A percentile compares a stretch with the other conserved stretches of the same genome.
phyloP scores from a whole-genome alignment of 1,140 invertebrate genomes.

The Calephelis nemesis region DNA sequence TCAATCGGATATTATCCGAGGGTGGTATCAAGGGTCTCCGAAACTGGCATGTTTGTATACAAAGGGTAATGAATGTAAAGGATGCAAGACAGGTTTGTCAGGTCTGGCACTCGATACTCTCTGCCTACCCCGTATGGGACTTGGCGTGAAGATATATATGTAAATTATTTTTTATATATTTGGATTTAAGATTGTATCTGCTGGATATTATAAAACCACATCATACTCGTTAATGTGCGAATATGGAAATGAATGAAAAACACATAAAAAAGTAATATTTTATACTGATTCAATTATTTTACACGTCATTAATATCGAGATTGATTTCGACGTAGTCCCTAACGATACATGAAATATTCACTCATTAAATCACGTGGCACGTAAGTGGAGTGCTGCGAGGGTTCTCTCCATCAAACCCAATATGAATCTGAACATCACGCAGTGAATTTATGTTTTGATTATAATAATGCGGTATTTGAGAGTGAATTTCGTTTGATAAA shows the following conservation, averaged over 20 bases:
- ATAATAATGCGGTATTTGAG: not conserved
- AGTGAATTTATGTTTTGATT: constrained; percentile 3
- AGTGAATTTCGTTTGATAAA: not conserved
- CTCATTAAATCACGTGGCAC: constrained; percentile 65
- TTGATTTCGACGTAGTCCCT: constrained; percentile 66
- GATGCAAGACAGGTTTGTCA: too few relatives aligned
- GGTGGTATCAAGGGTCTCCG: too few relatives aligned
- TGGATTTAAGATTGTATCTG: too few relatives aligned
- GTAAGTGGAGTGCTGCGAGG: constrained; percentile 54
- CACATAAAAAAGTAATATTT: constrained; percentile 25
- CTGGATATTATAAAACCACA: not conserved
- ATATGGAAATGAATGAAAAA: not conserved
- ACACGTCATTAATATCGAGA: constrained; percentile 72
- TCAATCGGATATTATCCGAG: too few relatives aligned
- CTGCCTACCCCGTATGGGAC: too few relatives aligned
- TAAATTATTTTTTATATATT: too few relatives aligned
- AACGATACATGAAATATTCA: constrained; percentile 72
- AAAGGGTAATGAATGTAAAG: too few relatives aligned
- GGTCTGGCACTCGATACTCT: too few relatives aligned
- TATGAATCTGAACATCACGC: constrained; percentile 26
- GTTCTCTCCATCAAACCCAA: constrained; percentile 56
- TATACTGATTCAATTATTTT: constrained; percentile 62
- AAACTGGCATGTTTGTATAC: too few relatives aligned
- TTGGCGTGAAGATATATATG: too few relatives aligned
- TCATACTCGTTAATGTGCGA: not conserved